Evolutionary conservation across 1,140 invertebrate genomes (phyloP), one percentile per base, ranked within the genome.

Genomic region (Saccostrea glomerata): DNA sequence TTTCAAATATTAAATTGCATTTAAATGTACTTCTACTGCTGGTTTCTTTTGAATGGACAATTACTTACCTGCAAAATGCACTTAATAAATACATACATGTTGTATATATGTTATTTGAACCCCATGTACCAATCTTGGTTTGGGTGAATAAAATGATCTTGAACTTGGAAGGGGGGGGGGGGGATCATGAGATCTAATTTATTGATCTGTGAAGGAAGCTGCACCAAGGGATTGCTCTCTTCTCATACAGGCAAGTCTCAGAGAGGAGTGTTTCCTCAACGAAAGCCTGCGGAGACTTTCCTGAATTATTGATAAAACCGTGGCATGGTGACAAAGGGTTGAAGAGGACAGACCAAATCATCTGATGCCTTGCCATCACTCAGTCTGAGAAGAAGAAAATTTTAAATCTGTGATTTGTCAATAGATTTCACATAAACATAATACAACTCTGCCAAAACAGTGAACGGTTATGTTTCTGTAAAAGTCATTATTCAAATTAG

Each of bases 401-500:
- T 25, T 23, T 5, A 77, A 77, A 77, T 30, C 25, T 25, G 11
- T 25, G 23, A 77, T 77, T 30, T 77, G 70, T 77, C 70, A 77
- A 36, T 77, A 77, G 15, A 77, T 40, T 36, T 77, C 30, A 77
- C 30, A 36, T 77, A 30, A 25, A 30, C 70, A 36, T 5, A 77
- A 63, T 17, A n/a, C 25, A 30, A 36, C 23, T 20, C 60, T 66
- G 60, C 17, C 60, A 23, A 66, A 36, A 66, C 60, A 66, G 60
- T 66, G 60, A 6, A 66, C 23, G n/a, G 60, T 66, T 20, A 66
- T 20, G 20, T 66, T 36, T 30, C 70, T 77, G 70, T 25, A 36
- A 36, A 77, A 30, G 25, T 73, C 23, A 73, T 73, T 73, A 73
- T 73, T 73, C 70, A 73, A 73, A 73, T 77, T 36, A 77, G 70